These are phyloP conservation scores for Lasiommata megera DNA, from an alignment of 2,888 invertebrate species.

Conservation along the genomic window DNA sequence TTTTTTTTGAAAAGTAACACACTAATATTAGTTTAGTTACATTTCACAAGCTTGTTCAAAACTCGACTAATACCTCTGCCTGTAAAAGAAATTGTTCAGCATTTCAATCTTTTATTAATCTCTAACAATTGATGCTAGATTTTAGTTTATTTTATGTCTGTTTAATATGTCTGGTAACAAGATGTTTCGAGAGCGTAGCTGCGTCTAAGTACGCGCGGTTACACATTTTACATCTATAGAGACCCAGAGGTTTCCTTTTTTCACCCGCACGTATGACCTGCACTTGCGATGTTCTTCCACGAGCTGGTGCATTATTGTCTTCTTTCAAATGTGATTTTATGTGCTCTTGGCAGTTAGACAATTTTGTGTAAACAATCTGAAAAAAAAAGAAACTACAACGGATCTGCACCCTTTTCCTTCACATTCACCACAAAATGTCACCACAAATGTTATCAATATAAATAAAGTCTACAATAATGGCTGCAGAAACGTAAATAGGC, in stretches of 20 bases:
- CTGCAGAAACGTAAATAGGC: too few species aligned
- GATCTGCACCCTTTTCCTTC: too few species aligned
- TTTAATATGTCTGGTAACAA: constrained; percentile 61
- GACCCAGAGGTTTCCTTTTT: constrained; percentile 3
- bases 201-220: constrained; percentile 56
- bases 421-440: too few species aligned
- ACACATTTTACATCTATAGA: constrained; percentile 65
- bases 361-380: constrained; percentile 55
- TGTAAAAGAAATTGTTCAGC: too few species aligned
- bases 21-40: too few species aligned
- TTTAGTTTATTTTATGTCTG: constrained; percentile 43
- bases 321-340: constrained; percentile 50
- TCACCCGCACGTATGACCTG: constrained; percentile 16
- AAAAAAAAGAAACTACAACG: constrained; percentile 31
- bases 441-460: too few species aligned
- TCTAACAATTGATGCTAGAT: background rate
- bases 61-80: too few species aligned
- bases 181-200: constrained; percentile 64
- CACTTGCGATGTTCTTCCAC: constrained; percentile 12
- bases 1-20: too few species aligned
- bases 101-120: background rate
- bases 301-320: constrained; percentile 10
- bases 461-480: too few species aligned
- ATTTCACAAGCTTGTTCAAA: too few species aligned
- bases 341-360: constrained; percentile 54